Conservation (phyloP, 53 echinoderm and acorn worm species). For the Echinometra lucunter region DNA sequence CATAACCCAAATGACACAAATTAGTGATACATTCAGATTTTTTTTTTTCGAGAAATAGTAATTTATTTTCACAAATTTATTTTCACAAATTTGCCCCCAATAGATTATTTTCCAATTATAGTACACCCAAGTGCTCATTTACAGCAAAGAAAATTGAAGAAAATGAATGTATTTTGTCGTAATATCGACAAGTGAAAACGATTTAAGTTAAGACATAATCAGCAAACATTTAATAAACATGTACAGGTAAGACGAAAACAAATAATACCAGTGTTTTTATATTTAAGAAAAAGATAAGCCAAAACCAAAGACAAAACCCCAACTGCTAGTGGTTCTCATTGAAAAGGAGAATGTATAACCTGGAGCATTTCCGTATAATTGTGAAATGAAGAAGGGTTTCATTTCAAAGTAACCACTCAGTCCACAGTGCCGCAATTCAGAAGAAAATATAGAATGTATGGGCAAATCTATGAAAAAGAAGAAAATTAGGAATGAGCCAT, state of each 20-base stretch:
- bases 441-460: no score
- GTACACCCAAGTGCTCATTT: slow-evolving; percentile 52
- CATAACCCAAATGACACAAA: neutral
- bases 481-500: neutral
- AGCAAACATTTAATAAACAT: neutral
- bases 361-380: no score
- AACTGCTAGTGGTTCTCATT: neutral
- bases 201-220: neutral
- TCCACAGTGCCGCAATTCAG: no score
- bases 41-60: slow-evolving; percentile 54
- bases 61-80: no score
- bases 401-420: no score
- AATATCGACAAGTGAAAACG: neutral
- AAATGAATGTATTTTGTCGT: neutral
- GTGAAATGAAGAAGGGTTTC: no score
- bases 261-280: no score
- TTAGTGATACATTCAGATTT: neutral
- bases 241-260: neutral
- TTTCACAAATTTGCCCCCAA: slow-evolving; percentile 46
- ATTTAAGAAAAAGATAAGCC: neutral
- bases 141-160: slow-evolving; percentile 12
- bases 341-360: neutral
- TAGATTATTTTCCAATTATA: slow-evolving; percentile 46
- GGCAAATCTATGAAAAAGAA: neutral
- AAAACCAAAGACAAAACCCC: neutral